phyloP scores from a whole-genome alignment of 2,113 vertebrate genomes.

The Polyodon spathula region DNA sequence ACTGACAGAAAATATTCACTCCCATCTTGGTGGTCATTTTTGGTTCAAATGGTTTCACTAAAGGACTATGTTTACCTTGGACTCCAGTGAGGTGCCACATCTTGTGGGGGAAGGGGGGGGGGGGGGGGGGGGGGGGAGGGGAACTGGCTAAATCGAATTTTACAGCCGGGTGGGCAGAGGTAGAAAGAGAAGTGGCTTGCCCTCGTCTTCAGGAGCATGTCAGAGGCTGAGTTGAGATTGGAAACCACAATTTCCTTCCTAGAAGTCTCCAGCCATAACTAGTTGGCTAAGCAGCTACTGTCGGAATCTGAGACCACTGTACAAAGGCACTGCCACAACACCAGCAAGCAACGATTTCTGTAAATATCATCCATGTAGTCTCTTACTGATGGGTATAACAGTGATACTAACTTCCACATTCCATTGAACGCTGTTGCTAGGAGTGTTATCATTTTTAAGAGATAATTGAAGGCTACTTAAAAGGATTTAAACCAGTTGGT shows the following conservation, averaged over 20 bases:
- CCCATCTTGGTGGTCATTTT: background rate
- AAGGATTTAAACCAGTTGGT: constrained; percentile 17
- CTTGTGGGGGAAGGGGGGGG: background rate
- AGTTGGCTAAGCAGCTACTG: background rate
- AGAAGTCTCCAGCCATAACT: background rate
- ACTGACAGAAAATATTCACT: too few species aligned
- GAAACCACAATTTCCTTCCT: constrained; percentile 29
- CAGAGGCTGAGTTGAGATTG: constrained; percentile 9
- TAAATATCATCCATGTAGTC: background rate
- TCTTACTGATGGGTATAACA: too few species aligned
- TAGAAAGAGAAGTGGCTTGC: constrained; percentile 22
- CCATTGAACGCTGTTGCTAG: constrained; percentile 1
- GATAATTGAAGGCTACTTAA: constrained; percentile 12
- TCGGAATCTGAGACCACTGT: too few species aligned
- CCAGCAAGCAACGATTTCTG: constrained; percentile 20
- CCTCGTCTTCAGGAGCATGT: constrained; percentile 28
- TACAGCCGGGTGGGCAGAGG: constrained; percentile 35
- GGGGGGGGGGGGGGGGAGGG: background rate
- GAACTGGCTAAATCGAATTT: constrained; percentile 33
- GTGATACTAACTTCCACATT: too few species aligned
- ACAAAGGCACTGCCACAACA: constrained; percentile 1
- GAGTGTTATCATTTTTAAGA: background rate
- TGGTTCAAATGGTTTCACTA: constrained; percentile 3
- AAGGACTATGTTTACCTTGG: background rate
- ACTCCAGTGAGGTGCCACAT: background rate